phyloP scores from a whole-genome alignment of 2,888 invertebrate species.

The Reticulitermes lucifugus region DNA sequence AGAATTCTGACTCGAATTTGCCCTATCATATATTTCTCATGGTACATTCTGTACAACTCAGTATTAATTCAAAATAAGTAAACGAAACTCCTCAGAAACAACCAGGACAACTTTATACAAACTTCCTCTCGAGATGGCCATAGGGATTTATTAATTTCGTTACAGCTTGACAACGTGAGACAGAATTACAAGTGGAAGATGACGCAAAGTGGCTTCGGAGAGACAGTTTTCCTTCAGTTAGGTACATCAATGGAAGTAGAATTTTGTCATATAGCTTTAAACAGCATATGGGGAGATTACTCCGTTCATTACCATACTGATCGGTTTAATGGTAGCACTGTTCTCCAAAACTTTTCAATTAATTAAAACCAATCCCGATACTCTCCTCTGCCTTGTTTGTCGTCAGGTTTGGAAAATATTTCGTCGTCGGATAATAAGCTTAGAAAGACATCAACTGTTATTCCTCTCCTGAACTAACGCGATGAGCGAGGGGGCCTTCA shows the following conservation, averaged over 20 bases:
- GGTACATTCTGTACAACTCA: too few species aligned
- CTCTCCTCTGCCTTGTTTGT: background rate
- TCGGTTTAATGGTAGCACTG: constrained; percentile 12
- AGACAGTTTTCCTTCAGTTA: background rate
- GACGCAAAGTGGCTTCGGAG: background rate
- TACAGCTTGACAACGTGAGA: background rate
- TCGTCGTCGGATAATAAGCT: background rate
- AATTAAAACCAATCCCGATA: constrained; percentile 12
- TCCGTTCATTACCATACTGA: background rate
- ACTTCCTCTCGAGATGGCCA: background rate
- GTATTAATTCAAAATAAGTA: too few species aligned
- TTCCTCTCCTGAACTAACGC: background rate
- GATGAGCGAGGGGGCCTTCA: background rate
- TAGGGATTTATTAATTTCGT: background rate
- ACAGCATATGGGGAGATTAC: background rate
- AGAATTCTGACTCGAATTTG: too few species aligned
- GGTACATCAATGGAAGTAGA: background rate
- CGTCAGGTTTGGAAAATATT: background rate
- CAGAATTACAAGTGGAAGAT: background rate
- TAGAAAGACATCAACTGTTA: background rate
- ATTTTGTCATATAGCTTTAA: background rate
- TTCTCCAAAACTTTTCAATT: constrained; percentile 21
- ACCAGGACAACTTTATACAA: background rate
- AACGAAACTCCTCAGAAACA: background rate
- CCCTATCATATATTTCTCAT: too few species aligned